Evolutionary conservation across 2,888 invertebrate genomes (phyloP), one percentile per base, ranked within the genome.

Genomic region (Globia sparganii): DNA sequence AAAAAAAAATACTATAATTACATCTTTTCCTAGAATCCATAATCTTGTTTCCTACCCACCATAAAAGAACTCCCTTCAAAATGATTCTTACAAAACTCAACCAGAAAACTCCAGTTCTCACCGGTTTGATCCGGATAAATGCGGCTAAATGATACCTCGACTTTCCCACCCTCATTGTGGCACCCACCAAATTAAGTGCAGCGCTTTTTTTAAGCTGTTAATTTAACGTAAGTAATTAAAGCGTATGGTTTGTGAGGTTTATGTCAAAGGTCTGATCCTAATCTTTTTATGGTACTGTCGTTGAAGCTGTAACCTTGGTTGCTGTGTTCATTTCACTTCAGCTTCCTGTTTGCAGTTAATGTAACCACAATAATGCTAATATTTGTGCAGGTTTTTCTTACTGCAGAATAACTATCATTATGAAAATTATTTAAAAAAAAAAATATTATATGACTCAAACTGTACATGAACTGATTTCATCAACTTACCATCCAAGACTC

Each of bases 91-190:
- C 64, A 73, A 75, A 75, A 71, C 71, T 62, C 46, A 72, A 72
- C 43, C 58, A 34, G 62, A 78, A 37, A n/a, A 56, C 46, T 53
- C 70, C 69, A 31, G 64, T 76, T 59, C 40, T 5, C 62, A 37
- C 76, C 69, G 71, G 73, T 70, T 67, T 76, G 72, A 76, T 74
- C 69, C 71, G 80, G 85, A 71, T 85, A 80, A 88, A 87, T 79
- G 83, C 79, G 84, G 86, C 31, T 77, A 83, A 87, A 83, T 80
- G 89, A 88, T 86, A 86, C 86, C 86, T 87, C 83, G 72, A 81
- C 81, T 82, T 59, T 43, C 9, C 71, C 77, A 65, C 78, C 71
- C 84, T 89, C 86, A 88, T 89, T 90, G 87, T 70, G 83, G 77
- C 72, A 70, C 83, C 86, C 67, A 65, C 53, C 37, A 68, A 75